These are phyloP conservation scores for Lysandra bellargus DNA, from an alignment of 2,888 invertebrate genomes.

Conservation along the genomic window DNA sequence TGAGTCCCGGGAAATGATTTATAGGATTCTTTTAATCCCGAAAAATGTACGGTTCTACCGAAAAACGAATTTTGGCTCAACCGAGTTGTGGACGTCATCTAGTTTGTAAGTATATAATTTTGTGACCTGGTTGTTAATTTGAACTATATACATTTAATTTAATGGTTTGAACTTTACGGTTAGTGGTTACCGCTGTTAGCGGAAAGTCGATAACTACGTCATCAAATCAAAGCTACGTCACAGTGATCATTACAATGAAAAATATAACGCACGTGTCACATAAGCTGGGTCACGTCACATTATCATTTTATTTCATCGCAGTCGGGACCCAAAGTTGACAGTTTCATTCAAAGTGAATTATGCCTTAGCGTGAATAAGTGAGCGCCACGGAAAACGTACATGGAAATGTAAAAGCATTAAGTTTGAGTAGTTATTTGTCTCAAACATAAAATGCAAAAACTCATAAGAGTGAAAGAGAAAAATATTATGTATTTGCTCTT, in stretches of 20 bases:
- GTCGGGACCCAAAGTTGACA: slow-evolving; percentile 17
- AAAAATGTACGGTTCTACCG: background rate
- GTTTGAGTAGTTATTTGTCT: background rate
- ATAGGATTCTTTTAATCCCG: too few species aligned
- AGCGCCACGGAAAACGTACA: background rate
- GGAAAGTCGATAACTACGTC: background rate
- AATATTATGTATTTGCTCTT: too few species aligned
- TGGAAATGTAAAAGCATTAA: background rate
- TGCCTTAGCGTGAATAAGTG: background rate
- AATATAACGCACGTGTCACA: slow-evolving; percentile 10
- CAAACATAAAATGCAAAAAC: too few species aligned
- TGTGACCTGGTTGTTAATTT: background rate
- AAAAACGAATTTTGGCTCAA: background rate
- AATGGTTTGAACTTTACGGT: background rate
- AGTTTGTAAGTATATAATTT: background rate
- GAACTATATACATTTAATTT: background rate
- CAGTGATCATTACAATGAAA: slow-evolving; percentile 6
- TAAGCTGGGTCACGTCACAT: slow-evolving; percentile 9
- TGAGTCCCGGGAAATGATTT: too few species aligned
- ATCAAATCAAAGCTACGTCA: background rate
- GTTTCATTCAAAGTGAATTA: slow-evolving; percentile 22
- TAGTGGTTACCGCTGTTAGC: background rate
- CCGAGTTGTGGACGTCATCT: background rate
- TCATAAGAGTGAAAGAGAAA: too few species aligned
- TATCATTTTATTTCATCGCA: slow-evolving; percentile 28